Conservation (phyloP, 2,113 vertebrate species). For the Etheostoma cragini region DNA sequence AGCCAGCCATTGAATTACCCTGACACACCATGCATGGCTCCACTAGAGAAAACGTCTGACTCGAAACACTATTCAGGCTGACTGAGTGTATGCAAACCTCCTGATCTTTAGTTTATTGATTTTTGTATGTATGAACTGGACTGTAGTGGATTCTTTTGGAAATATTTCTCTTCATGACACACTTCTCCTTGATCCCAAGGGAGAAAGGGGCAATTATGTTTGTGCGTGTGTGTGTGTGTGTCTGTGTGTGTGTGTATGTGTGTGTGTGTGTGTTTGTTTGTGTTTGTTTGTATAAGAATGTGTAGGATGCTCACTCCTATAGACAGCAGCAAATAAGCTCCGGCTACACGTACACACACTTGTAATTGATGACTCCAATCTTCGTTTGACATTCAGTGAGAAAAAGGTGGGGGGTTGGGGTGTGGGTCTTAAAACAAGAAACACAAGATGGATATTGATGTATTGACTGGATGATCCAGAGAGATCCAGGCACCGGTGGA, state of each 20-base stretch:
- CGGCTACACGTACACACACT: background rate
- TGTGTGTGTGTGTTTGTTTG: constrained; percentile 19
- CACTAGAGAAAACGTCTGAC: constrained; percentile 62
- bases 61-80: constrained; percentile 67
- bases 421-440: constrained; percentile 69
- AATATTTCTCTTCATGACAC: constrained; percentile 56
- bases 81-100: constrained; percentile 65
- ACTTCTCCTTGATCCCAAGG: constrained; percentile 62
- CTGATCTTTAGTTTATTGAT: constrained; percentile 82
- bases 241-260: constrained; percentile 29
- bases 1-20: constrained; percentile 62
- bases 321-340: constrained; percentile 40
- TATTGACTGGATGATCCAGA: constrained; percentile 78
- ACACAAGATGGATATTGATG: constrained; percentile 77
- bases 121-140: constrained; percentile 72
- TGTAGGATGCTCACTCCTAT: constrained; percentile 35
- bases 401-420: constrained; percentile 36
- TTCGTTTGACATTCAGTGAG: constrained; percentile 73
- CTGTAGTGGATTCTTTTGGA: constrained; percentile 69
- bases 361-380: constrained; percentile 78
- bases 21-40: constrained; percentile 64
- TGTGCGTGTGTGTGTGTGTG: constrained; percentile 26
- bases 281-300: constrained; percentile 41
- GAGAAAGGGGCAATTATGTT: constrained; percentile 50
- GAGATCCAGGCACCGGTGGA: constrained; percentile 74